Base-by-base conservation (phyloP, 1,140 invertebrate species). In the Acyrthosiphon pisum region DNA sequence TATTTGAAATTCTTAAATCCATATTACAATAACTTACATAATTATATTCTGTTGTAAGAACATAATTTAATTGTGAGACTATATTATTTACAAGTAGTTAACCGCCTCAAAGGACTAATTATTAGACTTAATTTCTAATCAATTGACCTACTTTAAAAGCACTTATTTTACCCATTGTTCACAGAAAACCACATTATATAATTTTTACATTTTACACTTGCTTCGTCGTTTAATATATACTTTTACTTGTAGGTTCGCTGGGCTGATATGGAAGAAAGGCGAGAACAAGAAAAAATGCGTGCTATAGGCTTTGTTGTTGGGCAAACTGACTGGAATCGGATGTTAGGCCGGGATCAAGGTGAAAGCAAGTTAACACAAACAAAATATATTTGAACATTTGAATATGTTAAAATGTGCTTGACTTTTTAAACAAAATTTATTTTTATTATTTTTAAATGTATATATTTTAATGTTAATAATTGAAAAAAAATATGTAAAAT, bases 221-320 rank as follows among this genome's bases (percentile, higher is more conserved):
- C 56, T 26, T 56, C 7, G 9, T 26, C 0, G 26, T 56, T 87
- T 46, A 46, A 46, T 46, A 46, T 9, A 46, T 50, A 22, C 8
- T 22, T 89, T 11, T 89, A 1, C 41, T 41, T 95, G 94, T 95
- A 99, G 98, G 98, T 99, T 94, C 97, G 98, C 93, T 99, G 98
- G 98, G 98, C 98, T n/a, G 98, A 99, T 95, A 96, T 99, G 94
- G 98, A 99, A 96, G 98, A 99, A 95, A 96, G 97, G 94, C 97
- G 97, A 94, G 95, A 97, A 94, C 98, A 99, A 95, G 97, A 98
- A 94, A 98, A 98, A 95, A 97, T 98, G 96, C 96, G 98, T 46
- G 98, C 98, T 26, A 97, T 99, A 90, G 98, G 98, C 30, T 99
- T 99, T 95, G 98, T 99, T 60, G 98, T 99, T 84, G 98, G 98